These are phyloP conservation scores for Caenorhabditis tropicalis DNA, from an alignment of 1,140 invertebrate species.

Conservation along the genomic window DNA sequence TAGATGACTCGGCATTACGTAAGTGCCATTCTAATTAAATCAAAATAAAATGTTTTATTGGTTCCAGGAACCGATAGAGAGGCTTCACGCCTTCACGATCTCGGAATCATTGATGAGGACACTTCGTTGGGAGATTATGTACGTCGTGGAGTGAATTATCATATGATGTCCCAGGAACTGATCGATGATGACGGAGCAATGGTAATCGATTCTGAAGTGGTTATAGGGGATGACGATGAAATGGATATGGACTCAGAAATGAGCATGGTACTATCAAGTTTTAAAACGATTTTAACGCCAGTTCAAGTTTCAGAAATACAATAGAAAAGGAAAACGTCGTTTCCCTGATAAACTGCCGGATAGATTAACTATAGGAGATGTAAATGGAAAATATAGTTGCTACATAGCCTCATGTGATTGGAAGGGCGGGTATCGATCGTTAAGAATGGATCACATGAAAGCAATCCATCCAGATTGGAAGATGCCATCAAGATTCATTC, in stretches of 20 bases:
- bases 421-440: conserved; percentile 41
- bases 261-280: not conserved
- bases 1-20: not conserved
- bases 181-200: not conserved
- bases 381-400: conserved; percentile 48
- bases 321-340: not conserved
- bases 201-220: no score
- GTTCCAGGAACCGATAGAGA: not conserved
- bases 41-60: not conserved
- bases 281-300: no score
- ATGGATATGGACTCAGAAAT: no score
- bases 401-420: conserved; percentile 44
- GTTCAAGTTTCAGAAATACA: not conserved
- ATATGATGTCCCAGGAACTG: not conserved
- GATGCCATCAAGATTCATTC: conserved; percentile 38
- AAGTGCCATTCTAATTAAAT: not conserved
- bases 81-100: not conserved
- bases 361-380: not conserved
- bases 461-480: conserved; percentile 45
- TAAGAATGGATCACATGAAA: conserved; percentile 49
- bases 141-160: not conserved
- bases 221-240: not conserved
- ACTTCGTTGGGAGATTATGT: not conserved
- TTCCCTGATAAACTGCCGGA: not conserved
- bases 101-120: not conserved